Evolutionary conservation across 2,797 vertebrate species (phyloP).

Genomic region (Chiloscyllium punctatum): DNA sequence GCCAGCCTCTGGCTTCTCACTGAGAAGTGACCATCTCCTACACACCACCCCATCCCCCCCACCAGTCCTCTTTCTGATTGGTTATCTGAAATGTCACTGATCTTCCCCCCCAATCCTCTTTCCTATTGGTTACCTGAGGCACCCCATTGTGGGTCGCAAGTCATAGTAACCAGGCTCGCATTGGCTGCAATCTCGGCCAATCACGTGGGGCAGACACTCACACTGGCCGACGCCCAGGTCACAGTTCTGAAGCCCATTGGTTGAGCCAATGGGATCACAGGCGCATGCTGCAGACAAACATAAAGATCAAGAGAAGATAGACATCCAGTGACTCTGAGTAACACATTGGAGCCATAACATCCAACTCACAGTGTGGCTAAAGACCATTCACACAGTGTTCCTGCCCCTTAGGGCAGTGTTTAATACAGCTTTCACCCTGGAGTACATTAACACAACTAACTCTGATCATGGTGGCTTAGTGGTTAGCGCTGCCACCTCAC

Average conservation of each 20-base stretch:
- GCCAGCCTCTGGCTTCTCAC: too few relatives aligned
- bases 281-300: slow-evolving; percentile 63
- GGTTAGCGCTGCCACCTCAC: too few relatives aligned
- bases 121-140: slow-evolving; percentile 63
- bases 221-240: slow-evolving; percentile 70
- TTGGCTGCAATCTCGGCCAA: slow-evolving; percentile 63
- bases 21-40: not conserved
- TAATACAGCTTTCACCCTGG: not conserved
- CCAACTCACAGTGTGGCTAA: not conserved
- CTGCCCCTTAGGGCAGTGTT: not conserved
- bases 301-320: too few relatives aligned
- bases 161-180: slow-evolving; percentile 73
- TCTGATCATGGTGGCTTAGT: too few relatives aligned
- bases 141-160: slow-evolving; percentile 65
- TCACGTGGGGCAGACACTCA: slow-evolving; percentile 69
- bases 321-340: too few relatives aligned
- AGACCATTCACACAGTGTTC: not conserved
- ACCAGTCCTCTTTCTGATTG: too few relatives aligned
- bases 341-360: not conserved
- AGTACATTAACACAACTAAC: not conserved
- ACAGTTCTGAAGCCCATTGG: slow-evolving; percentile 55
- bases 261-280: slow-evolving; percentile 63
- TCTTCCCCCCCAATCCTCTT: too few relatives aligned
- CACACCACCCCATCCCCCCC: too few relatives aligned
- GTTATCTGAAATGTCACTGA: too few relatives aligned